Evolutionary conservation across 2,113 vertebrate species (phyloP), one percentile per base, ranked within the genome.

Genomic region (Prochilodus magdalenae): DNA sequence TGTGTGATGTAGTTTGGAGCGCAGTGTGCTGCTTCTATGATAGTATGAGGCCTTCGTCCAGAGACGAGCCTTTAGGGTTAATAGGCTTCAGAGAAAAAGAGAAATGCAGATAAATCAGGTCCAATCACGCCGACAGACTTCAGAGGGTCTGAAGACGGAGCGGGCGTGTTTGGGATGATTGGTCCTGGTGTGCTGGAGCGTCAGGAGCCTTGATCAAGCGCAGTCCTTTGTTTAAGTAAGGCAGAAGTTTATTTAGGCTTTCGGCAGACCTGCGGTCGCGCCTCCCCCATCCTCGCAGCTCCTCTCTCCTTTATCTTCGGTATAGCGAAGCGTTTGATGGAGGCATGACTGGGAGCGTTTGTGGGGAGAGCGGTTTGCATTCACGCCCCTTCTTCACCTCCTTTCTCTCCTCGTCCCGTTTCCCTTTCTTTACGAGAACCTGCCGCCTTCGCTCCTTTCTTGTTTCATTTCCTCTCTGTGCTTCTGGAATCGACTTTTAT

Each of bases 211-310:
- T 71, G 77, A 79, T 8, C 33, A 53, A 60, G 66, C 13, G 30
- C 27, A 24, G 75, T 26, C 63, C 11, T 36, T 66, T 57, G 29
- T 69, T 70, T 59, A 4, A 47, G 63, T n/a, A 3, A 72, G 36
- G 4, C 20, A 8, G 36, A 33, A 60, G 67, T 80, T 72, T 62
- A 33, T 72, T 79, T 29, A 29, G 57, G 3, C 22, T 62, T 62
- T 49, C 22, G 33, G 53, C 69, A 72, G 24, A 44, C 36, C 40
- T 29, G 26, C 13, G 67, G 24, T 72, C 55, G 62, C 67, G 72
- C 44, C 29, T 80, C 62, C 59, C 55, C 79, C 63, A 29, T 53
- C 26, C n/a, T 55, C 79, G 74, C 15, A 16, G 44, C 14, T 26
- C 3, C 30, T 62, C 78, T 65, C 27, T 27, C 65, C 30, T 22